Evolutionary conservation across 2,797 vertebrate genomes (phyloP), one percentile per base, ranked within the genome.

Genomic region (Gastrophryne carolinensis): DNA sequence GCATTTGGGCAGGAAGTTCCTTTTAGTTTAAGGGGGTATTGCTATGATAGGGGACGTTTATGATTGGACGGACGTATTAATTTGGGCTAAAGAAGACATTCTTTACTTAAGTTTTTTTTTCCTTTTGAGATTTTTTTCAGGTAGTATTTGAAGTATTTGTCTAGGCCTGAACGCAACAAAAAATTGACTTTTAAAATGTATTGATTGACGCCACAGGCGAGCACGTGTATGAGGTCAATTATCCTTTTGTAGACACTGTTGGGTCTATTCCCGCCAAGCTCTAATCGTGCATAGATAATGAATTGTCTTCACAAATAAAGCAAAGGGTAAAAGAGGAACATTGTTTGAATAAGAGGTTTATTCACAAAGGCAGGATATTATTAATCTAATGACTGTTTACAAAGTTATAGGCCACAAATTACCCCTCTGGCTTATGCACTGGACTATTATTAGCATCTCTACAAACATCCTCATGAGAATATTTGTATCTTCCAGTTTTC

Each of bases 311-410:
- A 30, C 12, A 32, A n/a, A n/a, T n/a, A n/a, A n/a, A 27, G 26
- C 12, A 37, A 39, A 39, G 15, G 27, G 27, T 5, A 7, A n/a
- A 11, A 5, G 5, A 29, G 19, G 21, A 32, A 11, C 19, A 44
- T 29, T 58, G 53, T 47, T 60, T 67, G 11, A 12, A 75, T 2
- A 27, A 47, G 3, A 56, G 19, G 12, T 24, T 63, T 29, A 23
- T 17, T 53, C 52, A 66, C n/a, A 35, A 27, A 66, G 62, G 37
- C 21, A 49, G 63, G 54, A 67, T 52, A 39, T 75, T 41, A 67
- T 60, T 67, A 50, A 75, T 60, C 39, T 35, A 56, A 67, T 73
- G 15, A 29, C 15, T 50, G 52, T 60, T 75, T 66, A 27, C 62
- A 47, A 49, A 34, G 24, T 13, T 29, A 39, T 17, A n/a, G 24